Conservation (phyloP, 2,888 invertebrate species). For the Dorcus hopei region DNA sequence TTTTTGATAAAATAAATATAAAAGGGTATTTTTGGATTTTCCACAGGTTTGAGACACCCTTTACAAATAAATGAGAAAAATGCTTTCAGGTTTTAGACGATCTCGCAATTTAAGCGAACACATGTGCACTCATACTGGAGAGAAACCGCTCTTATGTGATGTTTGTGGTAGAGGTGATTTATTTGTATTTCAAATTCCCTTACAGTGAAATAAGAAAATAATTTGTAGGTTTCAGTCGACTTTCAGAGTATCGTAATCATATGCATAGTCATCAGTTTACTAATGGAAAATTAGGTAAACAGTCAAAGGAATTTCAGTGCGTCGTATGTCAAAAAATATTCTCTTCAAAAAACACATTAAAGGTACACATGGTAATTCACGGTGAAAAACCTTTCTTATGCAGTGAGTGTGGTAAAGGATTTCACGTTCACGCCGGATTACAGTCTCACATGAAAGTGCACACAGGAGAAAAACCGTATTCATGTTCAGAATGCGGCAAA, state of each 20-base stretch:
- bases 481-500: slow-evolving; percentile 37
- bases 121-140: slow-evolving; percentile 6
- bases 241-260: not conserved
- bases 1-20: no score
- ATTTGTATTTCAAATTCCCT: no score
- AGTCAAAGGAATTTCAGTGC: slow-evolving; percentile 2
- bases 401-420: slow-evolving; percentile 19
- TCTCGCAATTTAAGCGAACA: slow-evolving; percentile 11
- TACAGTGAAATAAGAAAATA: no score
- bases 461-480: slow-evolving; percentile 37
- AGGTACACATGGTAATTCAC: slow-evolving; percentile 3
- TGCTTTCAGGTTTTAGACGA: slow-evolving; percentile 16
- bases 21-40: no score
- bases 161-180: no score
- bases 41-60: no score
- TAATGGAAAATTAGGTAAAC: not conserved
- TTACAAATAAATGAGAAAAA: no score
- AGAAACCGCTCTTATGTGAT: no score
- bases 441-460: slow-evolving; percentile 28
- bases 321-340: slow-evolving; percentile 7
- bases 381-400: slow-evolving; percentile 18
- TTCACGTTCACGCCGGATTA: slow-evolving; percentile 11
- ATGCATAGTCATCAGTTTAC: not conserved
- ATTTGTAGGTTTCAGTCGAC: slow-evolving; percentile 4
- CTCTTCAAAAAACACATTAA: slow-evolving; percentile 1